phyloP scores from a whole-genome alignment of 2,888 invertebrate species.

The Panzeria rudis region DNA sequence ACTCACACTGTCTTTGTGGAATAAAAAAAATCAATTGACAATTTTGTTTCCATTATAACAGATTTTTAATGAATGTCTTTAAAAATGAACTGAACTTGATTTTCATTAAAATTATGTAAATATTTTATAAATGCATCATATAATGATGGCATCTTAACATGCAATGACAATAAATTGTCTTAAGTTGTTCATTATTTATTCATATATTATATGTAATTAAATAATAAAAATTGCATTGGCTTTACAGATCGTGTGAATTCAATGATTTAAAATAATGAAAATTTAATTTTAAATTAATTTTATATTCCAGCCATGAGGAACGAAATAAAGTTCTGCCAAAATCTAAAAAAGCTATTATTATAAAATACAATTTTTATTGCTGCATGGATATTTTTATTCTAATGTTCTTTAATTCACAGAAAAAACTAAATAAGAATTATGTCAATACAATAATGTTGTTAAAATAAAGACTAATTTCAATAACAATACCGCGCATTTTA shows the following conservation, averaged over 20 bases:
- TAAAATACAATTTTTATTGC: too few species aligned
- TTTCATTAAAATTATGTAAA: slow-evolving; percentile 78
- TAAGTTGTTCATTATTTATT: slow-evolving; percentile 14
- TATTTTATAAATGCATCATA: slow-evolving; percentile 73
- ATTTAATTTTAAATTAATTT: background rate
- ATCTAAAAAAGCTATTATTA: too few species aligned
- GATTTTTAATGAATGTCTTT: slow-evolving; percentile 64
- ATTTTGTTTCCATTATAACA: slow-evolving; percentile 75
- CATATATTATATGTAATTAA: slow-evolving; percentile 15
- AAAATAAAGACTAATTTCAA: too few species aligned
- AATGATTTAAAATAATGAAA: background rate
- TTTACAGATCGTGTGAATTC: slow-evolving; percentile 11
- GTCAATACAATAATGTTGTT: too few species aligned
- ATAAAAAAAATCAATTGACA: slow-evolving; percentile 61
- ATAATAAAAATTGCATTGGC: background rate
- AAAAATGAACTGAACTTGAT: slow-evolving; percentile 41
- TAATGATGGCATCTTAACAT: slow-evolving; percentile 61
- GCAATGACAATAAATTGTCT: slow-evolving; percentile 27
- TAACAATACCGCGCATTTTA: too few species aligned
- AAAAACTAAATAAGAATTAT: too few species aligned
- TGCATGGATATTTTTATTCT: too few species aligned
- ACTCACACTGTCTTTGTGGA: background rate
- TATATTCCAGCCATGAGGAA: too few species aligned
- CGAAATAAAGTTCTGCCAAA: too few species aligned
- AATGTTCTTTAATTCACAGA: too few species aligned